These are phyloP conservation scores for Notodonta ziczac DNA, from an alignment of 2,888 invertebrate genomes.

Conservation along the genomic window DNA sequence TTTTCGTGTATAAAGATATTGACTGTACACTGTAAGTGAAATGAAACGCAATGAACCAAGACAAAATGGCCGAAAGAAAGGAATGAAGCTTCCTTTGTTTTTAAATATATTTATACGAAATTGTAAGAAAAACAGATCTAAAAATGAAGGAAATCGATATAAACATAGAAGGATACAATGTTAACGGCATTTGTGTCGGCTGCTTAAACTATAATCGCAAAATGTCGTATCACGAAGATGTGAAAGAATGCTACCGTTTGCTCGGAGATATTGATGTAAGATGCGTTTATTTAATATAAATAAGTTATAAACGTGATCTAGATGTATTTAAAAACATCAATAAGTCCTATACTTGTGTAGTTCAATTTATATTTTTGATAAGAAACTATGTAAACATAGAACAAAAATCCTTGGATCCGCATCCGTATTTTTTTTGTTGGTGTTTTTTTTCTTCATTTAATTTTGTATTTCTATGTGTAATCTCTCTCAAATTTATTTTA, in stretches of 20 bases:
- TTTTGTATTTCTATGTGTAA: too few species aligned
- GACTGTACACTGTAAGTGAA: background rate
- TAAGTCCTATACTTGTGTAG: background rate
- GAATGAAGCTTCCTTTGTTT: conserved; percentile 69
- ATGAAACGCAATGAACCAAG: background rate
- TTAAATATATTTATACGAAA: conserved; percentile 49
- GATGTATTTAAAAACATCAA: background rate
- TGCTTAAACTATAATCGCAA: conserved; percentile 75
- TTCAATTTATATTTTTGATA: conserved; percentile 41
- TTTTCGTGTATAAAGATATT: too few species aligned
- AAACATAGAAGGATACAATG: conserved; percentile 79
- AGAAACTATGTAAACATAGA: conserved; percentile 57
- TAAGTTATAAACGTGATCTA: background rate
- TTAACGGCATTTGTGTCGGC: conserved; percentile 77
- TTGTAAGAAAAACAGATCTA: conserved; percentile 17
- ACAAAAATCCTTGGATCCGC: conserved; percentile 72
- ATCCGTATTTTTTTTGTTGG: conserved; percentile 37
- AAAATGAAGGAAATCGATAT: conserved; percentile 78
- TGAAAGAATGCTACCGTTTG: conserved; percentile 64
- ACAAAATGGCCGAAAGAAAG: conserved; percentile 77
- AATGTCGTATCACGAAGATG: conserved; percentile 64
- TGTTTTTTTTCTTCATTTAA: too few species aligned
- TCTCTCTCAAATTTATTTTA: conserved; percentile 14
- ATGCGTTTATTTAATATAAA: conserved; percentile 16
- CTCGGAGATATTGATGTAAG: conserved; percentile 75